Evolutionary conservation across 2,797 vertebrate genomes (phyloP).

Genomic region (Myoxocephalus aenaeus): DNA sequence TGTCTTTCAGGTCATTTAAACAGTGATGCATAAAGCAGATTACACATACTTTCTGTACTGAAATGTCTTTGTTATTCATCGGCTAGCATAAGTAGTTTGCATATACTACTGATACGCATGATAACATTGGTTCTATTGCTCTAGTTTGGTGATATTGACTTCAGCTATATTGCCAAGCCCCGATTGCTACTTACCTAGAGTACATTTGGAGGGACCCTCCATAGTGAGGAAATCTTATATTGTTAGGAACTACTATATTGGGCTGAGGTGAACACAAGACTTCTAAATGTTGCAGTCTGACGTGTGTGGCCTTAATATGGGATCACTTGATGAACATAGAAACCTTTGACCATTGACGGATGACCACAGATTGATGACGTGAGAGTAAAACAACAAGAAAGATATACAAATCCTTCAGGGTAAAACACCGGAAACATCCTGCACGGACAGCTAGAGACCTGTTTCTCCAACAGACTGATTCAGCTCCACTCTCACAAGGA

Average conservation of each 20-base stretch:
- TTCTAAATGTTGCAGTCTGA: slow-evolving; percentile 8
- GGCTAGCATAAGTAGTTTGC: not conserved
- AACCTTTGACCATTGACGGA: slow-evolving; percentile 20
- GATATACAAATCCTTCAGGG: not conserved
- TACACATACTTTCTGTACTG: not conserved
- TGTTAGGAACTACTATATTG: not conserved
- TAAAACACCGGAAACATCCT: slow-evolving; percentile 23
- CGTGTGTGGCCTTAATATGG: not conserved
- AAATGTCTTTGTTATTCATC: not conserved
- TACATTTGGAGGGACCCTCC: not conserved
- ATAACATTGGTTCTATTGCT: not conserved
- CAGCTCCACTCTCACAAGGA: no score
- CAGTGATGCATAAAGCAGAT: not conserved
- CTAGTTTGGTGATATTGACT: not conserved
- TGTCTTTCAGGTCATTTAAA: not conserved
- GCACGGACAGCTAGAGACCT: slow-evolving; percentile 23
- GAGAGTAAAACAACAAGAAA: slow-evolving; percentile 23
- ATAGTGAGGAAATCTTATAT: not conserved
- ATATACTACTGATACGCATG: not conserved
- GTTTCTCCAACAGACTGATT: no score
- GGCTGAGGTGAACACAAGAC: not conserved
- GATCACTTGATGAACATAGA: not conserved
- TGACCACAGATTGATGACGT: slow-evolving; percentile 16
- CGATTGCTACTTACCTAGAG: not conserved
- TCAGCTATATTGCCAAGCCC: not conserved